phyloP scores from a whole-genome alignment of 2,113 vertebrate species.

The Sciurus niger region DNA sequence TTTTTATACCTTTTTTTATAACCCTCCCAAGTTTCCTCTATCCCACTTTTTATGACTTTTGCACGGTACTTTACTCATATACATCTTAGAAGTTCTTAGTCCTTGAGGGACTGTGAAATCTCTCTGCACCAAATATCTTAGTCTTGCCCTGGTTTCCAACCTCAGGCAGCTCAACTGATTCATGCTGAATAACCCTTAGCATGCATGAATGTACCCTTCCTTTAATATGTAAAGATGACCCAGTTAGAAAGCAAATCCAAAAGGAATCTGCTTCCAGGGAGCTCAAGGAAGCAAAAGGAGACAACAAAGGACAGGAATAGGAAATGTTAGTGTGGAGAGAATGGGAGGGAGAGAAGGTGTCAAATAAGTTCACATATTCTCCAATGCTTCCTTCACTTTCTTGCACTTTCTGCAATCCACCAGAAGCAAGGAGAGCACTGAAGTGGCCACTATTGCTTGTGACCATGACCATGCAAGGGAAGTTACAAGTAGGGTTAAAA shows the following conservation, averaged over 20 bases:
- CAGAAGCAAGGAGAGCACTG: rapidly evolving
- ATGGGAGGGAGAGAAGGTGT: no score
- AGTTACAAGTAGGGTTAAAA: not conserved
- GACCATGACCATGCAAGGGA: not conserved
- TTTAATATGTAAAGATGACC: not conserved
- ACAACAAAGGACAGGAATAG: not conserved
- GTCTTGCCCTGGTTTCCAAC: not conserved
- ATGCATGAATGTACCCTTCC: not conserved
- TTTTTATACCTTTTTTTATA: not conserved
- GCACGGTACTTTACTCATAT: not conserved
- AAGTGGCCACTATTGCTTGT: not conserved
- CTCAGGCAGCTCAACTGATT: not conserved
- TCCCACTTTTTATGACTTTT: no score
- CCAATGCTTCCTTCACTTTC: not conserved
- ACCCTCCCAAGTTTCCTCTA: not conserved
- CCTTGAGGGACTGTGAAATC: not conserved
- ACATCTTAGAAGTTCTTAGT: not conserved
- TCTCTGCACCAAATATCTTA: no score
- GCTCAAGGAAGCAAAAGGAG: not conserved
- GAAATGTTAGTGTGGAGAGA: not conserved
- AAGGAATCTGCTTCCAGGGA: no score
- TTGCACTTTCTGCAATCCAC: not conserved
- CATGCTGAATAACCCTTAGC: not conserved
- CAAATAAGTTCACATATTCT: no score
- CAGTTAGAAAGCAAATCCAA: no score